Conservation (phyloP, 1,140 invertebrate species). For the Nymphalis io region DNA sequence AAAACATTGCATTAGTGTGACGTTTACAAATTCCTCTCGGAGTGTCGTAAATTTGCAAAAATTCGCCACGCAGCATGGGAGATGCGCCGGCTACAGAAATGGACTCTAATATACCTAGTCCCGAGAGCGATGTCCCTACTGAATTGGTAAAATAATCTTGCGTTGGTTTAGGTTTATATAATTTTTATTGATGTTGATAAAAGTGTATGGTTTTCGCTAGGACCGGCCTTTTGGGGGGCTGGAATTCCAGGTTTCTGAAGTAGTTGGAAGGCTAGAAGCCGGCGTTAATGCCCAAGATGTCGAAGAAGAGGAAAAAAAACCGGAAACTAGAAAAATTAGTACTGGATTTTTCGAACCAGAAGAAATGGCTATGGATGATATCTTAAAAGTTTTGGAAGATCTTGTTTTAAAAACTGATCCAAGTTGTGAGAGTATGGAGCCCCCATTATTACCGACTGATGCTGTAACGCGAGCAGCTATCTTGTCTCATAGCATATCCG, state of each 20-base stretch:
- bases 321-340: constrained; percentile 67
- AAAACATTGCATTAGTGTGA: constrained; percentile 68
- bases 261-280: constrained; percentile 84
- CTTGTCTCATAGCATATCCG: constrained; percentile 87
- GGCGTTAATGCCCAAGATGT: constrained; percentile 78
- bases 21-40: constrained; percentile 75
- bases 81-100: constrained; percentile 63
- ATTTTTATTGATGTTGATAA: constrained; percentile 21
- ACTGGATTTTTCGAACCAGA: constrained; percentile 71
- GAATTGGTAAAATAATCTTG: constrained; percentile 52
- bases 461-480: constrained; percentile 85
- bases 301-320: constrained; percentile 63
- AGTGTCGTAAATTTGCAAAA: constrained; percentile 63
- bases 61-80: constrained; percentile 74
- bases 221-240: constrained; percentile 81
- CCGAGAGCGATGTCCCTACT: constrained; percentile 43
- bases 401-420: constrained; percentile 71
- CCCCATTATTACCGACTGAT: constrained; percentile 67
- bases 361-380: constrained; percentile 72
- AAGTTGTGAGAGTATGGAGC: constrained; percentile 66
- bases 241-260: constrained; percentile 85
- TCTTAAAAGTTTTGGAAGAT: constrained; percentile 72
- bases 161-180: neutral
- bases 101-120: constrained; percentile 57
- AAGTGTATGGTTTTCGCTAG: constrained; percentile 50